These are phyloP conservation scores for Drosophila cognata DNA, from an alignment of 2,888 invertebrate species.

Conservation along the genomic window DNA sequence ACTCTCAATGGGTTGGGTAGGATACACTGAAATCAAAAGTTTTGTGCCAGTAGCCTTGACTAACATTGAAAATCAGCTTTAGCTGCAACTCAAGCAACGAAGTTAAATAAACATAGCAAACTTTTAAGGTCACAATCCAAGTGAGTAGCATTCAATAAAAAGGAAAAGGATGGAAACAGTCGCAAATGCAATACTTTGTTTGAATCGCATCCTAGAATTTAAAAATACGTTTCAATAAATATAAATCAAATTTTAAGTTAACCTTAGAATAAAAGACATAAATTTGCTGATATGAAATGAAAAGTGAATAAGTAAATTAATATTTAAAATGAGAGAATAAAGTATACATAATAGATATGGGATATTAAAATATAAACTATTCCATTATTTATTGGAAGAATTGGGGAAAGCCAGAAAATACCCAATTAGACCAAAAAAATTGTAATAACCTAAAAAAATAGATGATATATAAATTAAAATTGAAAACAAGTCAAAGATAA, in stretches of 20 bases:
- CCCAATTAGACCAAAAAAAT: not conserved
- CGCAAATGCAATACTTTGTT: not conserved
- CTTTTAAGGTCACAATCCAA: not conserved
- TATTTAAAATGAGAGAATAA: not conserved
- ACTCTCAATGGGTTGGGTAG: conserved; percentile 4
- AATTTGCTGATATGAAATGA: not conserved
- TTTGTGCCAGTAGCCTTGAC: not conserved
- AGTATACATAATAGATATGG: not conserved
- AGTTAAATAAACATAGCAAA: conserved; percentile 26
- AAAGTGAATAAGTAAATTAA: not conserved
- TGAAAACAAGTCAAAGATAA: not conserved
- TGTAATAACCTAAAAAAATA: not conserved
- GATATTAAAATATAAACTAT: not conserved
- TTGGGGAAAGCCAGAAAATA: not conserved
- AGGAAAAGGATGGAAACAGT: not conserved
- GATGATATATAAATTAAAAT: not conserved
- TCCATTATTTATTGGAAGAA: not conserved
- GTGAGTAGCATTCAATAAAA: not conserved
- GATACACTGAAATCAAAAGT: conserved; percentile 15
- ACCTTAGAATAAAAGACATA: not conserved
- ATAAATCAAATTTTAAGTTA: not conserved
- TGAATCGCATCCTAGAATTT: not conserved
- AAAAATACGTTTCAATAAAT: not conserved
- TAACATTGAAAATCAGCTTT: conserved; percentile 15
- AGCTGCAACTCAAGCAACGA: conserved; percentile 29